A percentile compares a stretch with the other conserved stretches of the same genome.
Conservation (phyloP, 2,888 invertebrate species). For the Proisotoma minuta region DNA sequence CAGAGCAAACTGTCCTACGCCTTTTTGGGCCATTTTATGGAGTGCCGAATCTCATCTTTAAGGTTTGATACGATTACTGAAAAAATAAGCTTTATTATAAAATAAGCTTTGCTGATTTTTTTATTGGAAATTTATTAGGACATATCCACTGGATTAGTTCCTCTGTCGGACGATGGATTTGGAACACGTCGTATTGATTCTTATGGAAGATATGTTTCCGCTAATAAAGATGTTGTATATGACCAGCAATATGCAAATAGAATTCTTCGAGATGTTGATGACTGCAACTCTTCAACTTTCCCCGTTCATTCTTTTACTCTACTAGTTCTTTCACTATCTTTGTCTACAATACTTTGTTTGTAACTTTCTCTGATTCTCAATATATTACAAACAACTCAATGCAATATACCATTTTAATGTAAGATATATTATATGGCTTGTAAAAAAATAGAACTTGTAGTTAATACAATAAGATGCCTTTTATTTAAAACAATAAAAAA, state of each 20-base stretch:
- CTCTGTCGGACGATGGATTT: conserved; percentile 42
- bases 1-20: conserved; percentile 60
- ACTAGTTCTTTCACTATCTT: not conserved
- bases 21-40: conserved; percentile 62
- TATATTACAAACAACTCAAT: not conserved
- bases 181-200: conserved; percentile 44
- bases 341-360: not conserved
- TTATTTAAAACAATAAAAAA: too few relatives aligned
- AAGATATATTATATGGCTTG: not conserved
- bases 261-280: conserved; percentile 45
- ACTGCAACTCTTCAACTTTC: conserved; percentile 32
- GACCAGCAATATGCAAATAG: conserved; percentile 46
- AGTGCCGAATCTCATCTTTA: conserved; percentile 56
- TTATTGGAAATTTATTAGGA: conserved; percentile 33
- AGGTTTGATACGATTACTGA: too few relatives aligned
- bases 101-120: conserved; percentile 7
- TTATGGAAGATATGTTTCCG: conserved; percentile 43
- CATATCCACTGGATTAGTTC: conserved; percentile 43
- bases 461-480: too few relatives aligned
- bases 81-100: too few relatives aligned
- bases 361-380: not conserved
- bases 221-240: conserved; percentile 46
- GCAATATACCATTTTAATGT: not conserved
- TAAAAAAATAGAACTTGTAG: not conserved
- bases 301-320: not conserved